These are phyloP conservation scores for Disparrhopalites patrizii DNA, from an alignment of 2,888 invertebrate species.

Conservation along the genomic window DNA sequence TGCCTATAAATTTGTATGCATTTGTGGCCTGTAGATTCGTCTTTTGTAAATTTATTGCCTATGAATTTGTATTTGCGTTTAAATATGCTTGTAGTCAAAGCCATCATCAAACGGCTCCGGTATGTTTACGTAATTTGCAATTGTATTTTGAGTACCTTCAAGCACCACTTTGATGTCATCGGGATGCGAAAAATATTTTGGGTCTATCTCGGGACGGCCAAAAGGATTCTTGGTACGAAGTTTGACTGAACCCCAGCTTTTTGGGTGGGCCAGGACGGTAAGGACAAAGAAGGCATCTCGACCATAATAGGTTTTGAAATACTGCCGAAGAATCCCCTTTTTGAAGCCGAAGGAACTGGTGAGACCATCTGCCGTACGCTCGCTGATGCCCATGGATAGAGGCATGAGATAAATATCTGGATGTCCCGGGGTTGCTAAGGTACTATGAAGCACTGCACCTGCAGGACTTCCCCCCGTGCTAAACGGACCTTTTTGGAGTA, in stretches of 20 bases:
- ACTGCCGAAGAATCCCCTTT: conserved; percentile 33
- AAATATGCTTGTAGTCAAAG: too few relatives aligned
- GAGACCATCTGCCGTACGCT: not conserved
- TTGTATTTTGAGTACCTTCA: too few relatives aligned
- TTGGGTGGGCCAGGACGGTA: conserved; percentile 33
- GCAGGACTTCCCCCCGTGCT: not conserved
- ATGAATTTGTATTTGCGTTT: too few relatives aligned
- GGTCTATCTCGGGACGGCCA: conserved; percentile 37
- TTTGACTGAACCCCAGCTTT: conserved; percentile 35
- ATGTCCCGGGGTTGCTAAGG: not conserved
- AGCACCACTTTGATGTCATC: conserved; percentile 36
- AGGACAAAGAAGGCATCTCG: conserved; percentile 38
- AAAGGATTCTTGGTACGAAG: conserved; percentile 33
- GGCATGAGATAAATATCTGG: not conserved
- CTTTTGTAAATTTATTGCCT: too few relatives aligned
- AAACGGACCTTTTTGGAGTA: not conserved
- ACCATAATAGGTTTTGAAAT: conserved; percentile 36
- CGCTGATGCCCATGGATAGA: not conserved
- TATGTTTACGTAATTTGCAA: too few relatives aligned
- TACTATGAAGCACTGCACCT: not conserved
- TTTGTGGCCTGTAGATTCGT: too few relatives aligned
- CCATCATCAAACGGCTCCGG: too few relatives aligned
- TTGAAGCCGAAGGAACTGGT: conserved; percentile 26
- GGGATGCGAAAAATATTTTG: conserved; percentile 38
- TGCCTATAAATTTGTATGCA: too few relatives aligned